These are phyloP conservation scores for Pipistrellus nathusii DNA, from an alignment of 2,797 vertebrate genomes.

Conservation along the genomic window DNA sequence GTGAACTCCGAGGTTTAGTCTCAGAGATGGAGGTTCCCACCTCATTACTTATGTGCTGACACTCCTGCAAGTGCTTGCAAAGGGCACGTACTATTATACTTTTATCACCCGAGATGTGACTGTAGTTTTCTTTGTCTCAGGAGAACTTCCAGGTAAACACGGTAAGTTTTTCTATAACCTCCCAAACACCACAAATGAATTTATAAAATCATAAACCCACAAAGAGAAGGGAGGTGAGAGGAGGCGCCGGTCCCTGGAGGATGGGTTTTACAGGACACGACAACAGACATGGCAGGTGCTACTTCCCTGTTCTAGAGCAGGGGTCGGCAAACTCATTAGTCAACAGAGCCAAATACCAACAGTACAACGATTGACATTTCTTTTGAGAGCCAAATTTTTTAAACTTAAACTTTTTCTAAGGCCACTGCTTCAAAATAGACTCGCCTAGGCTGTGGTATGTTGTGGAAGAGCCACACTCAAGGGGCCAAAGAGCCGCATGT, in stretches of 20 bases:
- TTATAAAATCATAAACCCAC: neutral
- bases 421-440: no score
- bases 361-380: no score
- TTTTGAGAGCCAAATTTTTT: no score
- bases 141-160: no score
- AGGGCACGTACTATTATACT: neutral
- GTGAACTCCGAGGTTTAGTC: neutral
- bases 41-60: accelerated
- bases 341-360: no score
- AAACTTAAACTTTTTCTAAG: no score
- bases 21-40: no score
- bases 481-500: no score
- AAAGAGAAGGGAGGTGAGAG: neutral
- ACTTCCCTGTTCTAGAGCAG: no score
- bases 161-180: accelerated
- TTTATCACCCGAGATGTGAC: neutral
- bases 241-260: neutral
- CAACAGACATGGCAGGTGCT: accelerated
- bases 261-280: neutral
- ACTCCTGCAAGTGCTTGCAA: neutral
- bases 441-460: no score
- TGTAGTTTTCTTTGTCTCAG: neutral
- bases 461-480: no score
- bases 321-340: no score
- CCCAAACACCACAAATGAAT: neutral